These are phyloP conservation scores for Lasioglossum malachurum DNA, from an alignment of 2,888 invertebrate species.

Conservation along the genomic window DNA sequence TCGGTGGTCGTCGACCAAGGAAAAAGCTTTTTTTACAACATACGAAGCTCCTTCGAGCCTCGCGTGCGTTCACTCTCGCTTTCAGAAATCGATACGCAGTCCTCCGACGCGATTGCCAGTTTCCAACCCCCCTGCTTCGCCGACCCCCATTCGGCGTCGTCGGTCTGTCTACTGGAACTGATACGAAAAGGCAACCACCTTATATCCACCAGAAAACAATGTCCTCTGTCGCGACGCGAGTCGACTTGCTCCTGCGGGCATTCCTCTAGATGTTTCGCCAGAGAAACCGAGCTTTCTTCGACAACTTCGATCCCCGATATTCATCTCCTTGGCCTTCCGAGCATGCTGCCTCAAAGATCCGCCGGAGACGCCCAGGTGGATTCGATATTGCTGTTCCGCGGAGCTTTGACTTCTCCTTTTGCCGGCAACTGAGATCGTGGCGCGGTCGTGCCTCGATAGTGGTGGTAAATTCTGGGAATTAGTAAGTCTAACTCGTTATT, in stretches of 20 bases:
- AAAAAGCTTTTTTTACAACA: not conserved
- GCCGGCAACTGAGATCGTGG: not conserved
- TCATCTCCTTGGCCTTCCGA: constrained; percentile 16
- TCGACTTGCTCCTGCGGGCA: constrained; percentile 15
- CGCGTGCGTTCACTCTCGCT: constrained; percentile 51
- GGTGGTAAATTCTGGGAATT: too few species aligned
- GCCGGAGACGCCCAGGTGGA: not conserved
- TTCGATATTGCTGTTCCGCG: not conserved
- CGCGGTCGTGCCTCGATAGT: not conserved
- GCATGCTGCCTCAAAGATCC: constrained; percentile 9
- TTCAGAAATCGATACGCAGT: constrained; percentile 61
- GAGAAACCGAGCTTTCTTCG: constrained; percentile 12
- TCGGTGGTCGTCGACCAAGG: constrained; percentile 32
- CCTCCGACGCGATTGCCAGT: constrained; percentile 23
- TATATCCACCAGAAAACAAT: constrained; percentile 20
- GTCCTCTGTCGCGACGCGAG: constrained; percentile 4
- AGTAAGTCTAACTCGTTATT: too few species aligned
- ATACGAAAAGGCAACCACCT: not conserved
- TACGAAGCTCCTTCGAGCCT: constrained; percentile 6
- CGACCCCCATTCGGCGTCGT: not conserved
- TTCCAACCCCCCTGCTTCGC: not conserved
- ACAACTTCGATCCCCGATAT: constrained; percentile 35
- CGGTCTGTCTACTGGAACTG: constrained; percentile 13
- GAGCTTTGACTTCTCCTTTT: not conserved
- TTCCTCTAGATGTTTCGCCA: constrained; percentile 26